A percentile compares a stretch with the other conserved stretches of the same genome.
phyloP scores from a whole-genome alignment of 2,113 vertebrate species.

The Podilymbus podiceps region DNA sequence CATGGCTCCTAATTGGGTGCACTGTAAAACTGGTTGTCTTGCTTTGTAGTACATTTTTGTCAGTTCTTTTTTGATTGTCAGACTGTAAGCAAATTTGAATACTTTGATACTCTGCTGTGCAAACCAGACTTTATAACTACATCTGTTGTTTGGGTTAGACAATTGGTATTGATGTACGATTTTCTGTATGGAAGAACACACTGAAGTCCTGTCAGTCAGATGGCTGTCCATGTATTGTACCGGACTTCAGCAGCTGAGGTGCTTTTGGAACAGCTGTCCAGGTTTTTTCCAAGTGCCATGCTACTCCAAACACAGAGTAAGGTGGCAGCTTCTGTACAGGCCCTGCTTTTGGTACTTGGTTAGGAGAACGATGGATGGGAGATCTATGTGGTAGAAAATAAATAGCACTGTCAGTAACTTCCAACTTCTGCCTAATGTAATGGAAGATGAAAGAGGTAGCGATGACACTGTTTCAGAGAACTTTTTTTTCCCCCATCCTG shows the following conservation, averaged over 20 bases:
- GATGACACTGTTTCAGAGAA: neutral
- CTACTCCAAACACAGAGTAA: neutral
- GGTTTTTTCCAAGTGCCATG: neutral
- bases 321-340: rapidly evolving
- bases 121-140: neutral
- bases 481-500: too few species aligned
- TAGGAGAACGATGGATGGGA: neutral
- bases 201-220: neutral
- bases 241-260: neutral
- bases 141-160: neutral
- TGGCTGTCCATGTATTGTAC: rapidly evolving
- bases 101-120: neutral
- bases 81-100: neutral
- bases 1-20: neutral
- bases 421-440: neutral
- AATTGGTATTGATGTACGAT: rapidly evolving
- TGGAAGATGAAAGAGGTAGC: neutral
- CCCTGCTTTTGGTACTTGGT: neutral
- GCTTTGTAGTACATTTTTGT: neutral
- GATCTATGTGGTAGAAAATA: neutral
- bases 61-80: neutral
- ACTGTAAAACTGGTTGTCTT: neutral
- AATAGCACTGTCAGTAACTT: neutral
- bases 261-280: neutral
- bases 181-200: neutral